Percentiles rank a stretch among this genome's conserved stretches.
phyloP scores from a whole-genome alignment of 1,140 invertebrate genomes.

The Leptinotarsa undecemlineata region DNA sequence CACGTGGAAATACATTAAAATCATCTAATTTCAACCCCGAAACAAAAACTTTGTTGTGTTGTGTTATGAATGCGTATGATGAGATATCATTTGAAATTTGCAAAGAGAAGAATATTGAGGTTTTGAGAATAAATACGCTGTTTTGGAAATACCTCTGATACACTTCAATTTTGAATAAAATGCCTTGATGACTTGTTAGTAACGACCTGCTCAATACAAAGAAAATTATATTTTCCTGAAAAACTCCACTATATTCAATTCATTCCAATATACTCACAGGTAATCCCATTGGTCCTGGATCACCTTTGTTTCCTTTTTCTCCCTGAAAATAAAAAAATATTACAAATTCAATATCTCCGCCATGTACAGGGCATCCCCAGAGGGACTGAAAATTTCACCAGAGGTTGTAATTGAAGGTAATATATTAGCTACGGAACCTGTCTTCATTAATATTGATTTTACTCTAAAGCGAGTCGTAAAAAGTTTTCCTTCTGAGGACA shows the following conservation, averaged over 20 bases:
- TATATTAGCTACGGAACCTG: no score
- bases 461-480: neutral
- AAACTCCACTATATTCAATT: neutral
- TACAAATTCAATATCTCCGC: neutral
- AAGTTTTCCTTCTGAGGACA: slow-evolving; percentile 19
- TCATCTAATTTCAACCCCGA: no score
- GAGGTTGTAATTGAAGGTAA: no score
- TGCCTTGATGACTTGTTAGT: neutral
- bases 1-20: no score
- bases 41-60: no score
- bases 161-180: neutral
- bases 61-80: no score
- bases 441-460: no score
- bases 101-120: no score
- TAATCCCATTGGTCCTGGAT: slow-evolving; percentile 91
- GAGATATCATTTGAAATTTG: no score
- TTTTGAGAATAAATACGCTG: neutral
- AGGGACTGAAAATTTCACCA: slow-evolving; percentile 5
- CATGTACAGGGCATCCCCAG: slow-evolving; percentile 13
- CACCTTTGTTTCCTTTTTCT: slow-evolving; percentile 85
- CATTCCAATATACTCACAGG: slow-evolving; percentile 72
- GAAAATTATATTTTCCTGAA: neutral
- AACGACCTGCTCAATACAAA: no score
- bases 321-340: slow-evolving; percentile 67
- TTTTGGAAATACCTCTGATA: neutral